These are phyloP conservation scores for Cryptops parisi DNA, from an alignment of 2,888 invertebrate species.

Conservation along the genomic window DNA sequence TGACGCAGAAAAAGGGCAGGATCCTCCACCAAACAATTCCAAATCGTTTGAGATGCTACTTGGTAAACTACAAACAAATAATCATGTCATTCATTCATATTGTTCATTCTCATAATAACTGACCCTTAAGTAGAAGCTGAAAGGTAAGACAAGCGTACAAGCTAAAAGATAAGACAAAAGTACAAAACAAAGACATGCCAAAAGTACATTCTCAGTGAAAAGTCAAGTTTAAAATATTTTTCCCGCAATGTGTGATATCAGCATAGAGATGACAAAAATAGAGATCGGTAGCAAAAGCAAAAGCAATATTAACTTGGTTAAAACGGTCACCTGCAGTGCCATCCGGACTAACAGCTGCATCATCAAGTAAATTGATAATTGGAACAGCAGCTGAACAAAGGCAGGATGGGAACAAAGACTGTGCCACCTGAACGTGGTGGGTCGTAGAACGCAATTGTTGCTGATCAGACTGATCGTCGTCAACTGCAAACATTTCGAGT, in stretches of 20 bases:
- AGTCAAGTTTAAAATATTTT: neutral
- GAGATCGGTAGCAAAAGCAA: no score
- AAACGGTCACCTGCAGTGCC: slow-evolving; percentile 76
- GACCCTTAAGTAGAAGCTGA: no score
- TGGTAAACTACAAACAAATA: slow-evolving; percentile 41
- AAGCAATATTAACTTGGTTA: no score
- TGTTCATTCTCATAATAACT: no score
- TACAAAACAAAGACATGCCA: no score
- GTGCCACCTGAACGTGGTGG: slow-evolving; percentile 60
- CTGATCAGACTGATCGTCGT: slow-evolving; percentile 33
- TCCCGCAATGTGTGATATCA: no score
- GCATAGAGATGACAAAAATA: neutral
- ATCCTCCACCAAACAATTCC: slow-evolving; percentile 97
- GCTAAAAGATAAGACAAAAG: no score
- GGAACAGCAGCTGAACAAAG: slow-evolving; percentile 90
- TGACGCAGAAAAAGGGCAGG: slow-evolving; percentile 89
- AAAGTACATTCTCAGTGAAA: slow-evolving; percentile 2
- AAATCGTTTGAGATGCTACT: slow-evolving; percentile 60
- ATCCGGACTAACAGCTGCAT: slow-evolving; percentile 84
- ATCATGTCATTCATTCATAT: no score
- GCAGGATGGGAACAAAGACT: slow-evolving; percentile 91
- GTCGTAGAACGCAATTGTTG: slow-evolving; percentile 36
- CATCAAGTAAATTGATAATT: slow-evolving; percentile 86
- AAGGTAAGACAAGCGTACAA: no score
- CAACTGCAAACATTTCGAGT: no score